Evolutionary conservation across 2,797 vertebrate species (phyloP), one percentile per base, ranked within the genome.

Genomic region (Trachurus trachurus): DNA sequence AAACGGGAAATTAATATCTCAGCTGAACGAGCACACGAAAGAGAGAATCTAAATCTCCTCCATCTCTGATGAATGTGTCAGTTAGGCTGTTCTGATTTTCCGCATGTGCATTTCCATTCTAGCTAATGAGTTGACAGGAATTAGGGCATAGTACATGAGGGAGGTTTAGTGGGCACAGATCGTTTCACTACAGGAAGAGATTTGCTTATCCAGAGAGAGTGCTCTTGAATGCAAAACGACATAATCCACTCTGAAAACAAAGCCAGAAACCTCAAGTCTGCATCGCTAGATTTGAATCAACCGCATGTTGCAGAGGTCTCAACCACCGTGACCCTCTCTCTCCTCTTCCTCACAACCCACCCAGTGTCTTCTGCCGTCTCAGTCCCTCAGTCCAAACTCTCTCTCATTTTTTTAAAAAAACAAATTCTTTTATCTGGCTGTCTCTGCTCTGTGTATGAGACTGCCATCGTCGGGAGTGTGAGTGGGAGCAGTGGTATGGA

Each of bases 61-160:
- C 26, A 70, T 73, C 39, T 82, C 59, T 81, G 64, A 74, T 73
- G 26, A 74, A 71, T 64, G 58, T 69, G 63, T 81, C 58, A 45
- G 66, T 62, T 34, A 29, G 70, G 54, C 56, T 64, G 49, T 49
- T 87, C 72, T 67, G 62, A 81, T 78, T 85, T 80, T 74, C 71
- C 83, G 87, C 81, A 87, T 65, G 70, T 84, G 70, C 69, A 66
- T 66, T 70, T 80, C 50, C 54, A 62, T 76, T 87, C 72, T 34
- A 78, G 78, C 87, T 90, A 90, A 92, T 87, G 81, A 87, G 82
- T 74, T 89, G 86, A 90, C 80, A 82, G 87, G 85, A 92, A 92
- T 87, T 87, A 87, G 84, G 74, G 69, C 79, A 87, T 56, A 64
- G 76, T 76, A 80, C 74, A 85, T 73, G 70, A 81, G 89, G 81